Evolutionary conservation across 2,797 vertebrate genomes (phyloP).

Genomic region (Crypturellus tataupa): DNA sequence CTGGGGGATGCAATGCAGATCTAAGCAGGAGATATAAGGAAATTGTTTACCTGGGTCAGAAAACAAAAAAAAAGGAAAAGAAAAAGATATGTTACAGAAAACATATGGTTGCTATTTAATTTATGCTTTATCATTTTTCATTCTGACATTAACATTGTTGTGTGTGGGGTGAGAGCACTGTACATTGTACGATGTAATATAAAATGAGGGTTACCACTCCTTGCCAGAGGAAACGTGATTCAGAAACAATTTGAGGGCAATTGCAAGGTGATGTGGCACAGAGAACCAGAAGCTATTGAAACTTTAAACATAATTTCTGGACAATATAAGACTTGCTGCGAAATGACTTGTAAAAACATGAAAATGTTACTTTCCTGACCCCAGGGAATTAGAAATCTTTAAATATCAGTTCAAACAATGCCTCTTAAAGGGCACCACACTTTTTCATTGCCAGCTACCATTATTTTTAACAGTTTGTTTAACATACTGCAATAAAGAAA

Average conservation of each 20-base stretch:
- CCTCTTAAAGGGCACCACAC: slow-evolving; percentile 74
- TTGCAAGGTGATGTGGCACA: slow-evolving; percentile 86
- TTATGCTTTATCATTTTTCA: slow-evolving; percentile 94
- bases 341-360: slow-evolving; percentile 82
- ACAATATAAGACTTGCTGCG: slow-evolving; percentile 84
- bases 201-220: slow-evolving; percentile 86
- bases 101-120: slow-evolving; percentile 93
- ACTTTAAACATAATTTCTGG: slow-evolving; percentile 86
- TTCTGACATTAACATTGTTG: slow-evolving; percentile 87
- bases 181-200: slow-evolving; percentile 89
- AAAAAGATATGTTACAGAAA: slow-evolving; percentile 79
- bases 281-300: slow-evolving; percentile 87
- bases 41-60: slow-evolving; percentile 76
- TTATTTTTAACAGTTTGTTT: slow-evolving; percentile 71
- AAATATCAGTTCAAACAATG: slow-evolving; percentile 73
- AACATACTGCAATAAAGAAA: slow-evolving; percentile 49
- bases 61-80: slow-evolving; percentile 36
- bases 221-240: slow-evolving; percentile 88
- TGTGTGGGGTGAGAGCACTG: slow-evolving; percentile 82
- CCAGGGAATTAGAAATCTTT: slow-evolving; percentile 77
- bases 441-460: slow-evolving; percentile 70
- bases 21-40: slow-evolving; percentile 49
- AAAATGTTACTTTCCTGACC: slow-evolving; percentile 76
- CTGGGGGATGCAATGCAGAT: slow-evolving; percentile 45
- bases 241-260: slow-evolving; percentile 87